Conservation (phyloP, 2,888 invertebrate genomes). For the Alloplasta piceator region DNA sequence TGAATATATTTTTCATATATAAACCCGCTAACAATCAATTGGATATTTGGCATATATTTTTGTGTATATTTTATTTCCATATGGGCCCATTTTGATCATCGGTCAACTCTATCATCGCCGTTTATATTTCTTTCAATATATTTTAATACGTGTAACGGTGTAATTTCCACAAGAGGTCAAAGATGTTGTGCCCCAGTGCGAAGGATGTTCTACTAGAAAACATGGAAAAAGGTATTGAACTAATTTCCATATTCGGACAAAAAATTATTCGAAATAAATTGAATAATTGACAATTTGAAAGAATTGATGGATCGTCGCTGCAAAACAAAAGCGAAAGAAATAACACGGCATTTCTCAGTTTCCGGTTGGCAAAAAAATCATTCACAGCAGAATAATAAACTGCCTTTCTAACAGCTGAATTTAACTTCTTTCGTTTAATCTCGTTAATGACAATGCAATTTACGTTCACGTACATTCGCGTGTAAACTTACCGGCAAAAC, state of each 20-base stretch:
- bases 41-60: too few species aligned
- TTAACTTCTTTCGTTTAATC: not conserved
- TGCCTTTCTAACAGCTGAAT: constrained; percentile 19
- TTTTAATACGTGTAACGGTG: constrained; percentile 21
- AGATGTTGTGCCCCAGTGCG: constrained; percentile 1
- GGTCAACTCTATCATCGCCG: too few species aligned
- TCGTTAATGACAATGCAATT: constrained; percentile 24
- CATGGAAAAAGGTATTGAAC: constrained; percentile 38
- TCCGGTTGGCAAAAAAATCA: not conserved
- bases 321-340: not conserved
- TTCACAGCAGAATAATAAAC: constrained; percentile 3
- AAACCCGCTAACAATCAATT: too few species aligned
- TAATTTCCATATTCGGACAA: not conserved
- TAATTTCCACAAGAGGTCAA: constrained; percentile 16
- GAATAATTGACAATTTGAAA: not conserved
- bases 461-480: constrained; percentile 20
- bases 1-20: too few species aligned
- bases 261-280: not conserved
- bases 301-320: not conserved
- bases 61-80: too few species aligned
- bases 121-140: not conserved
- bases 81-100: too few species aligned
- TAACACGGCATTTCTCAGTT: not conserved
- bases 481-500: constrained; percentile 50
- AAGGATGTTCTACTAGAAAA: not conserved